Conservation (phyloP, 1,140 invertebrate species). For the Sitophilus oryzae region DNA sequence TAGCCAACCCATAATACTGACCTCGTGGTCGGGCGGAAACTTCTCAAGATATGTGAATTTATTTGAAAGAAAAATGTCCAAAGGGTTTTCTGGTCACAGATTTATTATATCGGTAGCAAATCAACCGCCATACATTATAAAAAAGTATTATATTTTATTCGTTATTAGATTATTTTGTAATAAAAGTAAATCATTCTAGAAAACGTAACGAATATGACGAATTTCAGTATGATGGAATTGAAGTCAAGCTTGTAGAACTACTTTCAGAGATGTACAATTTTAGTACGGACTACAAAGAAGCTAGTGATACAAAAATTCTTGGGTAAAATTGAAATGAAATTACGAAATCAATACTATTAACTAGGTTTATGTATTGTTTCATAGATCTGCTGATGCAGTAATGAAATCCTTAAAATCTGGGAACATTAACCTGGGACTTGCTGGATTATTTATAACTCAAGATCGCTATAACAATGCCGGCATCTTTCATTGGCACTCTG, state of each 20-base stretch:
- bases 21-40: constrained; percentile 58
- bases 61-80: constrained; percentile 59
- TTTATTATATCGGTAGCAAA: constrained; percentile 58
- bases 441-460: constrained; percentile 59
- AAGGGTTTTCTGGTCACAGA: constrained; percentile 64
- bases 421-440: constrained; percentile 56
- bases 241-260: constrained; percentile 56
- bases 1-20: constrained; percentile 55
- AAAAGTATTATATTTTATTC: constrained; percentile 45
- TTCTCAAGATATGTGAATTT: constrained; percentile 57
- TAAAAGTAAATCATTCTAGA: constrained; percentile 18
- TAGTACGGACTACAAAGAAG: constrained; percentile 58
- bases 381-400: constrained; percentile 53
- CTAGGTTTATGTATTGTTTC: background rate
- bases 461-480: constrained; percentile 50
- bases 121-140: constrained; percentile 65
- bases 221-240: constrained; percentile 60
- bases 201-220: constrained; percentile 45
- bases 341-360: background rate
- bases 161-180: background rate
- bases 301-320: constrained; percentile 42
- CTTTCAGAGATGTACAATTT: constrained; percentile 60
- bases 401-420: constrained; percentile 46
- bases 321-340: constrained; percentile 43
- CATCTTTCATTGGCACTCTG: constrained; percentile 54